phyloP scores from a whole-genome alignment of 2,797 vertebrate genomes.

The Dermochelys coriacea region DNA sequence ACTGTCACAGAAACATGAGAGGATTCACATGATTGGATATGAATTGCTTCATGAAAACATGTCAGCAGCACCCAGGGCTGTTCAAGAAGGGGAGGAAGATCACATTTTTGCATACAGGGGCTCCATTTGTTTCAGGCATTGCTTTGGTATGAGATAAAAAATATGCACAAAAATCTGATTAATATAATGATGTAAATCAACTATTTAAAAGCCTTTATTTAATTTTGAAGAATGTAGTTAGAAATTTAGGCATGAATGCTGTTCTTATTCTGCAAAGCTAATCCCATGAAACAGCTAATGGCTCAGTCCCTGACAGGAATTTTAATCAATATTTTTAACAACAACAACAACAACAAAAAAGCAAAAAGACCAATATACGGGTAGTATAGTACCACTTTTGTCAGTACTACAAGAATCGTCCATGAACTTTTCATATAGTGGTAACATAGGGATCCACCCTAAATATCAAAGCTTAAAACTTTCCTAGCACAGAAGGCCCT shows the following conservation, averaged over 20 bases:
- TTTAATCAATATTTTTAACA: not conserved
- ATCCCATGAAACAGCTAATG: not conserved
- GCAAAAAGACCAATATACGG: not conserved
- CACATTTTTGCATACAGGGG: not conserved
- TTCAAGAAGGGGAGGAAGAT: not conserved
- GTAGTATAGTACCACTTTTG: not conserved
- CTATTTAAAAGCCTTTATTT: not conserved
- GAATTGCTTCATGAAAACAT: not conserved
- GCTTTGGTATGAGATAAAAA: not conserved
- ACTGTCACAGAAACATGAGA: not conserved
- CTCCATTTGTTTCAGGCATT: not conserved
- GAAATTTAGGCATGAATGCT: not conserved
- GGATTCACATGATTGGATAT: not conserved
- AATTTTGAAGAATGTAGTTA: not conserved
- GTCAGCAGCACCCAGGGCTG: not conserved
- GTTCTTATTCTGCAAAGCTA: not conserved
- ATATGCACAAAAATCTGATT: not conserved
- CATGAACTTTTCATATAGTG: not conserved
- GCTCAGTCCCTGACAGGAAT: not conserved
- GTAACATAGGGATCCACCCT: not conserved
- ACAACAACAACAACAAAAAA: not conserved
- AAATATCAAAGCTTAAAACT: not conserved
- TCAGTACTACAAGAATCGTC: not conserved
- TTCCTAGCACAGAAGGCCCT: not conserved
- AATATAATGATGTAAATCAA: not conserved